Percentiles rank a stretch among this genome's conserved stretches.
Evolutionary conservation across 2,113 vertebrate species (phyloP).

Genomic region (Panurus biarmicus): DNA sequence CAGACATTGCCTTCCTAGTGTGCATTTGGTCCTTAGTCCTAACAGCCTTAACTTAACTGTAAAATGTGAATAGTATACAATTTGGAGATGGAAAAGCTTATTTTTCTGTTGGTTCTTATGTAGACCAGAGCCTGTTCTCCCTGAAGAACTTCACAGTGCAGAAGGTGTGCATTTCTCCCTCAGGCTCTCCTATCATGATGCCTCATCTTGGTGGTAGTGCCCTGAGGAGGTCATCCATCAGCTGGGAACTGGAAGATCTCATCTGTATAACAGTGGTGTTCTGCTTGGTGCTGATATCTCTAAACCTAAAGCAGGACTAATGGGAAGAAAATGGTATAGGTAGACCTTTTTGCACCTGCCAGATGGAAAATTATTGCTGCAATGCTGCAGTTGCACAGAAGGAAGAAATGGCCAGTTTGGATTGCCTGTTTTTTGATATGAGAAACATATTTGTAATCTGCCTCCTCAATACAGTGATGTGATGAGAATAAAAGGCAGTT

Average conservation of each 20-base stretch:
- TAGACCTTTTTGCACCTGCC: neutral
- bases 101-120: neutral
- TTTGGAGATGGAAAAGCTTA: neutral
- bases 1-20: neutral
- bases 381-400: neutral
- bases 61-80: neutral
- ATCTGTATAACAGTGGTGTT: neutral
- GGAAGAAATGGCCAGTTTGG: neutral
- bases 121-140: neutral
- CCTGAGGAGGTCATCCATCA: neutral
- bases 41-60: neutral
- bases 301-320: neutral
- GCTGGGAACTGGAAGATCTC: neutral
- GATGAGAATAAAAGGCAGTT: neutral
- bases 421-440: neutral
- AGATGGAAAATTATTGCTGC: neutral
- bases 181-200: fast-evolving
- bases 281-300: neutral
- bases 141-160: neutral
- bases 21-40: neutral
- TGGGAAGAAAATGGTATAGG: neutral
- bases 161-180: neutral
- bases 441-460: neutral
- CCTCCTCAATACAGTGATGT: neutral
- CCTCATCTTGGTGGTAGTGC: neutral